These are phyloP conservation scores for Listrodromus nycthemerus DNA, from an alignment of 2,888 invertebrate genomes.

Conservation along the genomic window DNA sequence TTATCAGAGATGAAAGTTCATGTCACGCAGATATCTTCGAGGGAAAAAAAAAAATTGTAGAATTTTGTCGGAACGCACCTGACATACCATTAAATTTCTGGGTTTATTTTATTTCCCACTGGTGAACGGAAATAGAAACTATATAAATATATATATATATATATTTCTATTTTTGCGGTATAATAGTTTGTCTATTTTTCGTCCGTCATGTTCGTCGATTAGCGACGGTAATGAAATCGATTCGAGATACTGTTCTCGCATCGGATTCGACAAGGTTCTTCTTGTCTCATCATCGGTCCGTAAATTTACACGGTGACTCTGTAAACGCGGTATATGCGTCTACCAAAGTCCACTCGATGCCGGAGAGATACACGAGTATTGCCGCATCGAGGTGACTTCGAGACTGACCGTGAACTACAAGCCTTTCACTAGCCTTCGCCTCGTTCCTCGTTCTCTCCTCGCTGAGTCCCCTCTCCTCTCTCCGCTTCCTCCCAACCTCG, in stretches of 20 bases:
- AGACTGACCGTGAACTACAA: slow-evolving; percentile 73
- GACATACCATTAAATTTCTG: background rate
- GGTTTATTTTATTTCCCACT: background rate
- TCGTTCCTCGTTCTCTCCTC: slow-evolving; percentile 61
- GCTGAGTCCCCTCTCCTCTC: slow-evolving; percentile 10
- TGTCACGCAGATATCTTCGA: too few relatives aligned
- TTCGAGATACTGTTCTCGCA: slow-evolving; percentile 19
- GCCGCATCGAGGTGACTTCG: slow-evolving; percentile 59
- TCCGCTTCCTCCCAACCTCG: slow-evolving; percentile 40
- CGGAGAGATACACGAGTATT: slow-evolving; percentile 37
- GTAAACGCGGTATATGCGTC: background rate
- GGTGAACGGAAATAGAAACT: background rate
- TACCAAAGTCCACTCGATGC: background rate
- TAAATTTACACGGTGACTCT: background rate
- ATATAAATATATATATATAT: too few relatives aligned
- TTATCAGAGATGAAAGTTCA: too few relatives aligned
- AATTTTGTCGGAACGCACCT: background rate
- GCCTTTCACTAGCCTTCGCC: slow-evolving; percentile 73
- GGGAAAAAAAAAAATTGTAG: background rate
- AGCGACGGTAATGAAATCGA: slow-evolving; percentile 8
- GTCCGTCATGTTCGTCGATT: background rate
- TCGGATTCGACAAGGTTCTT: background rate
- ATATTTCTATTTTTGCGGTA: background rate
- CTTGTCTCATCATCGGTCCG: background rate
- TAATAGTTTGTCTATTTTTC: too few relatives aligned